Evolutionary conservation across 2,888 invertebrate genomes (phyloP), one percentile per base, ranked within the genome.

Genomic region (Torymus texanus): DNA sequence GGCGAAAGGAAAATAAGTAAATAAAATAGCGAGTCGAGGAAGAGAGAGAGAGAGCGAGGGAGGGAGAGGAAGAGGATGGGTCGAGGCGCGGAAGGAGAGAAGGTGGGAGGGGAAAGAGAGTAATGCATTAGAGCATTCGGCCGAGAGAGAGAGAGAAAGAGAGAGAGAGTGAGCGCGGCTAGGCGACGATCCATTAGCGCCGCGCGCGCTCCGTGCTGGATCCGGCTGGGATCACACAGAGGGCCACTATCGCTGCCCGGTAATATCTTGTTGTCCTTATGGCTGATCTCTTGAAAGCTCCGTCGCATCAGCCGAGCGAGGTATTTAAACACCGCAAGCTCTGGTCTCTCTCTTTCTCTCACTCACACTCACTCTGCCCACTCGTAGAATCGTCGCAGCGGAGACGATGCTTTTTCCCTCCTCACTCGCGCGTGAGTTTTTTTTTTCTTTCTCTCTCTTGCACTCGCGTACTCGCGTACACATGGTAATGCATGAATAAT

Each of bases 271-370:
- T 83, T 85, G 82, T 83, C 84, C 83, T 84, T 83, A 83, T 77
- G 82, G 84, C 83, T 85, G 82, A 85, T 85, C 85, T 84, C 82
- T 82, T 80, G 81, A 84, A 85, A 84, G 84, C 85, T 81, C 83
- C 81, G 81, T 82, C 76, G 84, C 81, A 85, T 84, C 83, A 84
- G 83, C 74, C 79, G 73, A 65, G 75, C 55, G 80, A 58, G 75
- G 81, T 79, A 80, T 82, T 82, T 79, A 83, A 82, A 78, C 73
- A 80, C 74, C 72, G 71, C 77, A 75, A 78, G 78, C 81, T 11
- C 5, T n/a, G 53, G 8, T 55, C 14, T 55, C 55, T 29, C 62
- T 14, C 41, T 29, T 4, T 24, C 66, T 61, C 55, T 16, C 75
- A 50, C 55, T 62, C 56, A 5, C 67, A 13, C 62, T 29, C 50